Conservation (phyloP, 2,113 vertebrate species). For the Climacteris rufus region DNA sequence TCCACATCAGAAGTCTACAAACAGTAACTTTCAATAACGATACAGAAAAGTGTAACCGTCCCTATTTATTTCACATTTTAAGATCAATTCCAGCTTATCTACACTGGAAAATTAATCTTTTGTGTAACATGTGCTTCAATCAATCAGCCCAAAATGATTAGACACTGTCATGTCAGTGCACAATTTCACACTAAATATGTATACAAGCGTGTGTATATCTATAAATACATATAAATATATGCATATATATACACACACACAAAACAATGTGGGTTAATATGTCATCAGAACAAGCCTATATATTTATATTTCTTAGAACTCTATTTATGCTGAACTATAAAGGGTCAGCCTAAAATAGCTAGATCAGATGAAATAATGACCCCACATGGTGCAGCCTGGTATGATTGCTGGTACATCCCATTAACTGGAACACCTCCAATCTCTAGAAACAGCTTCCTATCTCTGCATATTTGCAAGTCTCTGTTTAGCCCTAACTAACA, state of each 20-base stretch:
- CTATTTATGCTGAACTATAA: not conserved
- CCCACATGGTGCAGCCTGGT: not conserved
- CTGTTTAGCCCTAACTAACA: not conserved
- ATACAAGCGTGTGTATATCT: rapidly evolving
- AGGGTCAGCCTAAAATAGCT: not conserved
- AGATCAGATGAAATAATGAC: not conserved
- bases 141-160: not conserved
- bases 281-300: not conserved
- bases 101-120: not conserved
- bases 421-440: not conserved
- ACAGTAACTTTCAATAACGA: not conserved
- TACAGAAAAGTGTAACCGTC: not conserved
- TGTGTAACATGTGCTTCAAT: not conserved
- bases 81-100: not conserved
- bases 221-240: not conserved
- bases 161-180: not conserved
- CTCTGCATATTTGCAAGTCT: not conserved
- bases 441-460: not conserved
- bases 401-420: not conserved
- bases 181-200: not conserved
- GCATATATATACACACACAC: not conserved
- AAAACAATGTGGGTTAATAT: not conserved
- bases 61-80: not conserved
- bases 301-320: not conserved
- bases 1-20: not conserved